Evolutionary conservation across 2,797 vertebrate genomes (phyloP).

Genomic region (Eidolon dupreanum): DNA sequence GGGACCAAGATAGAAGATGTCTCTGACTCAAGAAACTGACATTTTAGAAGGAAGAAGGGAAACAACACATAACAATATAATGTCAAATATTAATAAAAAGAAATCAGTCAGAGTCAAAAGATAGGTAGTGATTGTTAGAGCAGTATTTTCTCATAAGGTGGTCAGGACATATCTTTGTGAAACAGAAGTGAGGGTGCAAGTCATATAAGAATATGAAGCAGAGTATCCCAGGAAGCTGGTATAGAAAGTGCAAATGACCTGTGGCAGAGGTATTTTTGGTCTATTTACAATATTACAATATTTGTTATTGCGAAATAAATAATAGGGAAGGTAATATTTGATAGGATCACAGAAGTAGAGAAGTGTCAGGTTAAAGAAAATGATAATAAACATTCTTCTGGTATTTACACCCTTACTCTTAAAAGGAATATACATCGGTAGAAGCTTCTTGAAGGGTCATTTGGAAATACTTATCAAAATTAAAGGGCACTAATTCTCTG

Average conservation of each 20-base stretch:
- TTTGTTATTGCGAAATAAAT: not conserved
- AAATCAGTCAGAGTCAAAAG: not conserved
- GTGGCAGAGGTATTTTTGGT: not conserved
- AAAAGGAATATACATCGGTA: not conserved
- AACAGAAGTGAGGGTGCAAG: not conserved
- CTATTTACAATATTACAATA: not conserved
- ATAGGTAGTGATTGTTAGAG: not conserved
- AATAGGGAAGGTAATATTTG: not conserved
- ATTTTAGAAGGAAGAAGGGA: not conserved
- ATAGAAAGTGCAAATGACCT: not conserved
- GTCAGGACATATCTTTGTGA: not conserved
- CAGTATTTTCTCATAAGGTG: not conserved
- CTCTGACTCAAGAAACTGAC: not conserved
- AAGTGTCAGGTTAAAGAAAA: not conserved
- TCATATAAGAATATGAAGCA: not conserved
- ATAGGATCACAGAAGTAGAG: not conserved
- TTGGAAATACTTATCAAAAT: conserved; percentile 3
- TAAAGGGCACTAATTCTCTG: not conserved
- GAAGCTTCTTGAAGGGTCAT: not conserved
- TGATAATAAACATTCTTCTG: not conserved
- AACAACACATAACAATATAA: not conserved
- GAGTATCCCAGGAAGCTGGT: not conserved
- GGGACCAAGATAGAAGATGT: not conserved
- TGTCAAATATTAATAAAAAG: not conserved
- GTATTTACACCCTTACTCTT: not conserved